Conservation (phyloP, 2,113 vertebrate genomes). For the Sceloporus tristichus region DNA sequence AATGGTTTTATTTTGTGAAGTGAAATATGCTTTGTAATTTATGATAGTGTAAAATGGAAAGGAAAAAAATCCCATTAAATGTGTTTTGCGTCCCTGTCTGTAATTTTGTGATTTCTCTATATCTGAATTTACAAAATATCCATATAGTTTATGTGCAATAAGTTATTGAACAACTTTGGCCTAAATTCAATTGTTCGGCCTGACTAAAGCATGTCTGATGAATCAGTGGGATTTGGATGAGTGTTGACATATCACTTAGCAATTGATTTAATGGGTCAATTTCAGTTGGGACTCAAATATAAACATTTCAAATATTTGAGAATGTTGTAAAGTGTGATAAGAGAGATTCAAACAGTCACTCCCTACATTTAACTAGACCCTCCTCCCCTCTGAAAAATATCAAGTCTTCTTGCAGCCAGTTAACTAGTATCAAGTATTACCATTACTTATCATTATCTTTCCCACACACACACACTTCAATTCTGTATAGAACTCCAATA, state of each 20-base stretch:
- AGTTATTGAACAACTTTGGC: neutral
- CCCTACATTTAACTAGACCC: neutral
- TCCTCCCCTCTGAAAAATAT: no score
- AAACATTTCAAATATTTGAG: neutral
- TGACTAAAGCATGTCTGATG: no score
- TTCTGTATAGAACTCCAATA: neutral
- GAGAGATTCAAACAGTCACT: neutral
- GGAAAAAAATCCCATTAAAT: constrained; percentile 80
- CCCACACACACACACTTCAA: neutral
- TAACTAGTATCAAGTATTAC: neutral
- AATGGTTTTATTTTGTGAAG: constrained; percentile 89
- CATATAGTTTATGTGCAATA: neutral
- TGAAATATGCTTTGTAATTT: constrained; percentile 87
- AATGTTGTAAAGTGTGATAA: neutral
- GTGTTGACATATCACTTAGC: no score
- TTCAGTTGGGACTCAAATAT: no score
- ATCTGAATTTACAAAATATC: neutral
- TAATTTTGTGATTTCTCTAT: constrained; percentile 44
- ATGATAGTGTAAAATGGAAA: constrained; percentile 82
- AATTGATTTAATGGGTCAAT: no score
- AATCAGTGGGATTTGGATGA: no score
- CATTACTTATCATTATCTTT: neutral
- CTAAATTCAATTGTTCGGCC: no score
- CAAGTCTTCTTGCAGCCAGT: neutral
- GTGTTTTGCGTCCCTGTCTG: constrained; percentile 75